Evolutionary conservation across 2,888 invertebrate species (phyloP), one percentile per base, ranked within the genome.

Genomic region (Myopa testacea): DNA sequence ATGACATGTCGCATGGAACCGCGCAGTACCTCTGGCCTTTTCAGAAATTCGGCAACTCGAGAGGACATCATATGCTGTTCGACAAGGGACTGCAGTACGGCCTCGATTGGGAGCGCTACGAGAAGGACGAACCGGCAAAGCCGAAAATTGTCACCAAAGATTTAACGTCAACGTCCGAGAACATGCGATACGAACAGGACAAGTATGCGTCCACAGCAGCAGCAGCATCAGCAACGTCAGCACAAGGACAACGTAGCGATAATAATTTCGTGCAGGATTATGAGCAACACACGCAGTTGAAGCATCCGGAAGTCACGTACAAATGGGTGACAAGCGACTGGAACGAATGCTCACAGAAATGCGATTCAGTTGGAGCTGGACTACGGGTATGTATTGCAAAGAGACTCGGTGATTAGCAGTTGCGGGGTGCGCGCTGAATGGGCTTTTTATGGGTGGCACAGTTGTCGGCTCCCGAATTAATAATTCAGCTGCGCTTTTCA

Each of bases 291-390:
- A n/a, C n/a, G 38, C 58, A 55, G 26, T 3, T 58, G 50, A 69
- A 81, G 55, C 76, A 78, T 37, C 80, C 76, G 26, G 79, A 77
- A 69, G 81, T 93, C 81, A 90, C 93, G 83, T 96, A 95, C 87
- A 93, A 93, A 82, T 97, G 96, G 96, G 91, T 92, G 85, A 92
- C 94, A 14, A 94, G 94, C 0, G 93, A 94, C 12, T 98, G 98
- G 98, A 94, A 96, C 0, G 91, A 93, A 16, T 98, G 98, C 87
- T 95, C 95, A 2, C 94, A 94, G 81, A 93, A 93, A 0, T 98
- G 97, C 84, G 95, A 95, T 0, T 93, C 94, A 63, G 92, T 92
- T 76, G 96, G 96, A 45, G 85, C 84, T 62, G 89, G 89, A 70
- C 82, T 89, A 76, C 84, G 86, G 84, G 89, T 89, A 81, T 86